Conservation (phyloP, 1,140 invertebrate genomes). For the Ooceraea biroi region DNA sequence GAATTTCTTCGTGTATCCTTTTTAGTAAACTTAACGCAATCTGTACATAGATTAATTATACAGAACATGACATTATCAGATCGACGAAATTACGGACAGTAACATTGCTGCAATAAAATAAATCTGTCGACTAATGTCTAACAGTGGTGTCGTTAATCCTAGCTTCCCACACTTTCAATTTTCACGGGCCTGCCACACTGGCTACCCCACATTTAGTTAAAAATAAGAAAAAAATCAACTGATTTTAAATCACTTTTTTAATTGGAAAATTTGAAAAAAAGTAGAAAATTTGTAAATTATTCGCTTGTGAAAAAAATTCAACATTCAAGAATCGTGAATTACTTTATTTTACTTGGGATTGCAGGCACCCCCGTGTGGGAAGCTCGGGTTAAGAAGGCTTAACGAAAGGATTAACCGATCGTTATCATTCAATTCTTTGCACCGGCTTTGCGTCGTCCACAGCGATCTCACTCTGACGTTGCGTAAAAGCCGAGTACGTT, state of each 20-base stretch:
- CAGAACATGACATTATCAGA: background rate
- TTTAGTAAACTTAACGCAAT: constrained; percentile 5
- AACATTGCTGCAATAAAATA: background rate
- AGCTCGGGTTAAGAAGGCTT: no score
- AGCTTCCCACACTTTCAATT: no score
- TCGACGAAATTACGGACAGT: constrained; percentile 20
- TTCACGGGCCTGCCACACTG: no score
- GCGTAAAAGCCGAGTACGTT: constrained; percentile 25
- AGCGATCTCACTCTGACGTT: background rate
- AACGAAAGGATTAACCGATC: background rate
- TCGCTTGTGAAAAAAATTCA: no score
- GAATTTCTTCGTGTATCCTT: background rate
- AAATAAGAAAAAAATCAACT: no score
- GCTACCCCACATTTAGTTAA: no score
- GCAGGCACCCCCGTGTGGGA: no score
- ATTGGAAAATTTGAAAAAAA: no score
- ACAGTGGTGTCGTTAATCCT: background rate
- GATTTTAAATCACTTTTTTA: no score
- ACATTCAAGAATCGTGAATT: no score
- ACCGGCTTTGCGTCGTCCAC: background rate
- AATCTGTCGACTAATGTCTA: constrained; percentile 12
- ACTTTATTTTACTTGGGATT: no score
- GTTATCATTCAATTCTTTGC: constrained; percentile 39
- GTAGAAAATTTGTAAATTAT: no score
- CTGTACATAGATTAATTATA: background rate